Evolutionary conservation across 2,888 invertebrate species (phyloP).

Genomic region (Augiades crinisus): DNA sequence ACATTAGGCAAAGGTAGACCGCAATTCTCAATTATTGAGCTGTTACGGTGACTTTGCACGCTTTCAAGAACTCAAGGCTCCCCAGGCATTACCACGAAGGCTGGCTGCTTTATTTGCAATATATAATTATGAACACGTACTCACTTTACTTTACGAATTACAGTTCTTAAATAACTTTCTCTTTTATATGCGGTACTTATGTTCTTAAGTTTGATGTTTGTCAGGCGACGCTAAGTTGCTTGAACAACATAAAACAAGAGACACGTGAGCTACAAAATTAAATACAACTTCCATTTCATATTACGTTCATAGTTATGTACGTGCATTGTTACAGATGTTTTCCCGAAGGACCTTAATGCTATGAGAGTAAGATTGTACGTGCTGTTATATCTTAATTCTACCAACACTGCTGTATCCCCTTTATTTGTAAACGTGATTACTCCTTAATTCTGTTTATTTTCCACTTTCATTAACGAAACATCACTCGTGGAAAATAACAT

Average conservation of each 20-base stretch:
- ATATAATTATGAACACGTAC: no score
- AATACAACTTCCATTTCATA: slow-evolving; percentile 41
- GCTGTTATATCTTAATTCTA: slow-evolving; percentile 36
- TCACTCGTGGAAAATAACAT: slow-evolving; percentile 34
- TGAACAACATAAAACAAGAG: neutral
- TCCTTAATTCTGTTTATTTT: slow-evolving; percentile 58
- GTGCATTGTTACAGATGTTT: slow-evolving; percentile 40
- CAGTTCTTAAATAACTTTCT: no score
- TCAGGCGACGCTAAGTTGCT: slow-evolving; percentile 12
- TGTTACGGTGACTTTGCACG: no score
- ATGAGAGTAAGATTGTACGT: slow-evolving; percentile 56
- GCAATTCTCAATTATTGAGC: no score
- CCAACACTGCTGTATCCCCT: slow-evolving; percentile 36
- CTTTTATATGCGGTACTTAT: neutral
- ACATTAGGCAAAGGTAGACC: no score
- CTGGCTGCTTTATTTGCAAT: no score
- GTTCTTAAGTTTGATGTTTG: neutral
- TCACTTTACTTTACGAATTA: no score
- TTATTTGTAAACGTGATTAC: slow-evolving; percentile 59
- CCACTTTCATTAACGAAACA: slow-evolving; percentile 41
- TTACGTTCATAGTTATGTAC: slow-evolving; percentile 30
- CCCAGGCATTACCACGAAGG: no score
- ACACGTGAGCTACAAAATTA: slow-evolving; percentile 28
- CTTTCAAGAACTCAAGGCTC: no score
- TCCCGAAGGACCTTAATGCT: slow-evolving; percentile 50